phyloP scores from a whole-genome alignment of 2,888 invertebrate genomes.

The Ptycholaimellus sp. region DNA sequence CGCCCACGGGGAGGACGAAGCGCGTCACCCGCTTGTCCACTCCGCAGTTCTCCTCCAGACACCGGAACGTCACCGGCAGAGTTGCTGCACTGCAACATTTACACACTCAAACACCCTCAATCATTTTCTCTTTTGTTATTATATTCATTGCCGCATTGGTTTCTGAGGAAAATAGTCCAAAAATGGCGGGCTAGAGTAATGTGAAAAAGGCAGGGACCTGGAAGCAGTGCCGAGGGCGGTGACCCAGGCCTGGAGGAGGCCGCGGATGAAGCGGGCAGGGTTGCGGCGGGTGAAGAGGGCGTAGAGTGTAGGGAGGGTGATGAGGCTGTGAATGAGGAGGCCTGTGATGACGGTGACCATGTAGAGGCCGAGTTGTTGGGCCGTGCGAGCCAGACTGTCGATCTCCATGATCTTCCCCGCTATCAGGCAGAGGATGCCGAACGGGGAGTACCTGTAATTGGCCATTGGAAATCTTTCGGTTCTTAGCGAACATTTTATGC shows the following conservation, averaged over 20 bases:
- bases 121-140: not conserved
- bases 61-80: slow-evolving; percentile 42
- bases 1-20: slow-evolving; percentile 36
- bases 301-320: slow-evolving; percentile 39
- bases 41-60: slow-evolving; percentile 41
- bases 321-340: slow-evolving; percentile 37
- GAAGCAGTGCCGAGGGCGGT: slow-evolving; percentile 44
- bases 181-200: not conserved
- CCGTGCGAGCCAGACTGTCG: slow-evolving; percentile 37
- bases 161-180: not conserved
- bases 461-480: not conserved
- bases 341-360: slow-evolving; percentile 36
- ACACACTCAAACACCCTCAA: not conserved
- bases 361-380: slow-evolving; percentile 41
- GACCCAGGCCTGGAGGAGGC: slow-evolving; percentile 43
- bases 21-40: slow-evolving; percentile 42
- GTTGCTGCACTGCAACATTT: slow-evolving; percentile 36
- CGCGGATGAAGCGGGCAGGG: slow-evolving; percentile 27
- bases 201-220: slow-evolving; percentile 30
- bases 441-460: slow-evolving; percentile 39
- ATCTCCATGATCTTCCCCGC: slow-evolving; percentile 43
- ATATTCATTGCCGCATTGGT: not conserved
- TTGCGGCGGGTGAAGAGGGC: slow-evolving; percentile 33
- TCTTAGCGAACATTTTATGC: too few species aligned
- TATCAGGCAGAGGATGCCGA: slow-evolving; percentile 44